Conservation (phyloP, 2,113 vertebrate genomes). For the Gymnocephalus cernua region DNA sequence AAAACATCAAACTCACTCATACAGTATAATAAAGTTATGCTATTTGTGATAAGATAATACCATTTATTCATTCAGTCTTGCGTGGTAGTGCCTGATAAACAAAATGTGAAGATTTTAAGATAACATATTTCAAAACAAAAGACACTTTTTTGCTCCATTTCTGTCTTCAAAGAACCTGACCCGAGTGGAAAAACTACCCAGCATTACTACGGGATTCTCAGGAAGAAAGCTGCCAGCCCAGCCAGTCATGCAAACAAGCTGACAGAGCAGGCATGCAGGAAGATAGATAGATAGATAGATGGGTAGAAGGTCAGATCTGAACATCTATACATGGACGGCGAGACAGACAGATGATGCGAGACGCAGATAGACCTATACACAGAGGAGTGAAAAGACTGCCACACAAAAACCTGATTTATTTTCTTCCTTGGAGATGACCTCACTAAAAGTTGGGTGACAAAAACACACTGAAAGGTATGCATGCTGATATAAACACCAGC, state of each 20-base stretch:
- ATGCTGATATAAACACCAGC: conserved; percentile 23
- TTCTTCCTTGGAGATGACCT: conserved; percentile 23
- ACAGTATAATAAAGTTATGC: background rate
- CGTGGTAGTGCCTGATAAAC: background rate
- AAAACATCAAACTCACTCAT: background rate
- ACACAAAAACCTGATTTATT: background rate
- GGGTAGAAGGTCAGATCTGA: conserved; percentile 49
- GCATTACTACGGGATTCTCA: conserved; percentile 13
- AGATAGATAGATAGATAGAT: conserved; percentile 29
- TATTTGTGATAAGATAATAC: background rate
- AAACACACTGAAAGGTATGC: conserved; percentile 28
- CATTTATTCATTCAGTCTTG: background rate
- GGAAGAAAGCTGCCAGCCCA: conserved; percentile 14
- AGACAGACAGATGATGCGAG: conserved; percentile 8
- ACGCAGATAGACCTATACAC: conserved; percentile 23
- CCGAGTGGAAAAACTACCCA: conserved; percentile 1
- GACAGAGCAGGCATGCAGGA: conserved; percentile 37
- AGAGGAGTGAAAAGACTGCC: conserved; percentile 29
- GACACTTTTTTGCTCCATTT: background rate
- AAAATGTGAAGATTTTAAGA: background rate
- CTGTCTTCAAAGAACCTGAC: conserved; percentile 1
- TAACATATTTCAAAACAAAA: background rate
- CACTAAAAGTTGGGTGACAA: conserved; percentile 23
- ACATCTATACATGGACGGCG: conserved; percentile 16
- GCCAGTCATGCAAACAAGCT: conserved; percentile 42